phyloP scores from a whole-genome alignment of 2,888 invertebrate genomes.

The Drosophila nr. perissopoda region DNA sequence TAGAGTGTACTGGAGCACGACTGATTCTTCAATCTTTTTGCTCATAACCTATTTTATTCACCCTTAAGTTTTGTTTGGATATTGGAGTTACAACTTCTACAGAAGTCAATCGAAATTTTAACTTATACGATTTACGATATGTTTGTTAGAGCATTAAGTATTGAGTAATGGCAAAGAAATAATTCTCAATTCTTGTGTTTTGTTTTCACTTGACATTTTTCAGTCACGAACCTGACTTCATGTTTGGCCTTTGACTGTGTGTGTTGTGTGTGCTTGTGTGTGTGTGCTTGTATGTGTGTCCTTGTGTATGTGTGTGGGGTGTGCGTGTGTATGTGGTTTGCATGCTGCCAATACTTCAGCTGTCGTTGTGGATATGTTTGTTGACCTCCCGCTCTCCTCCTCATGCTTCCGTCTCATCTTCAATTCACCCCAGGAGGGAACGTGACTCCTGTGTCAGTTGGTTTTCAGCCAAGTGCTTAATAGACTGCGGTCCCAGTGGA shows the following conservation, averaged over 20 bases:
- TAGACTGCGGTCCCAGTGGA: background rate
- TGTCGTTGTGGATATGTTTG: slow-evolving; percentile 56
- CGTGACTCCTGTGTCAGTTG: slow-evolving; percentile 56
- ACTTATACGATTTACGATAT: background rate
- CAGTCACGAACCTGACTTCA: slow-evolving; percentile 57
- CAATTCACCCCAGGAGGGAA: slow-evolving; percentile 26
- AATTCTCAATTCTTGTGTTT: slow-evolving; percentile 4
- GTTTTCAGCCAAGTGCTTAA: slow-evolving; percentile 29
- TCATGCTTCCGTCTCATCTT: background rate
- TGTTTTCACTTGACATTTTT: slow-evolving; percentile 45
- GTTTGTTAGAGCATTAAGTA: slow-evolving; percentile 4
- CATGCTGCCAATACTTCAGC: slow-evolving; percentile 72
- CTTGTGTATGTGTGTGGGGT: slow-evolving; percentile 25
- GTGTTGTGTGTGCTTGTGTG: slow-evolving; percentile 25
- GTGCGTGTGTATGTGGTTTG: slow-evolving; percentile 49
- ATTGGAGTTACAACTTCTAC: background rate
- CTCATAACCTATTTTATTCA: background rate
- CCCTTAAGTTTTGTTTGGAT: background rate
- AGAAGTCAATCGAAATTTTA: background rate
- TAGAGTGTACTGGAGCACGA: background rate
- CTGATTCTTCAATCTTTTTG: background rate
- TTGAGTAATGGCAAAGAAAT: background rate
- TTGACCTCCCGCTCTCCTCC: slow-evolving; percentile 15
- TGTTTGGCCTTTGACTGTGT: slow-evolving; percentile 33
- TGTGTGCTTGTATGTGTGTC: slow-evolving; percentile 40